Evolutionary conservation across 2,113 vertebrate species (phyloP), one percentile per base, ranked within the genome.

Genomic region (Haplochromis burtoni): DNA sequence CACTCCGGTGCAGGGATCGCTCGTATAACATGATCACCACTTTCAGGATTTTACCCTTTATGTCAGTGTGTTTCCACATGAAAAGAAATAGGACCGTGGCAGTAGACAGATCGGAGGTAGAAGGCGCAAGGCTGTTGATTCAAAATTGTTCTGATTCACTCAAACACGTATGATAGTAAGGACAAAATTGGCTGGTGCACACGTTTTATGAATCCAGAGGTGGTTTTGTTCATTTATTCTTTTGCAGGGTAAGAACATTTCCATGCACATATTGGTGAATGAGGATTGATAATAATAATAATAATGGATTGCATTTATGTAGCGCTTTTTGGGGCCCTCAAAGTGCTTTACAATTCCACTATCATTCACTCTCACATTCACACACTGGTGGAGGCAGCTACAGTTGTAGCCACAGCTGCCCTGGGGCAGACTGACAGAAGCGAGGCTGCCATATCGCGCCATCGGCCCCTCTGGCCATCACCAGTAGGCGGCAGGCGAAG

Each of bases 391-490:
- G 51, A 53, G 10, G 10, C 19, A 53, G 51, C 51, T 53, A 53
- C 19, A 2, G 19, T 2, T 4, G 51, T 21, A 53, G 19, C 51
- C 51, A 21, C 51, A 53, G 51, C 51, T 53, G 51, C n/a, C 51
- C 51, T 53, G n/a, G 3, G 5, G 10, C 3, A 54, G 51, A 11
- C n/a, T 21, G n/a, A 54, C n/a, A 54, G 51, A 54, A 21, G 51
- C 51, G 1, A 54, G 51, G 51, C 3, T 54, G 51, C 51, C n/a
- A 54, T 54, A 54, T 12, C 2, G 1, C 5, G 1, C 3, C 0
- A 54, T 54, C 1, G 0, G n/a, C 51, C 51, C 2, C 10, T 54
- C 0, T 4, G 2, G 51, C 51, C 53, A 54, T 0, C 1, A 12
- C 10, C 53, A 7, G n/a, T 54, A 54, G n/a, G 53, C 0, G 10